Conservation (phyloP, 2,797 vertebrate species). For the Darevskia mixta region DNA sequence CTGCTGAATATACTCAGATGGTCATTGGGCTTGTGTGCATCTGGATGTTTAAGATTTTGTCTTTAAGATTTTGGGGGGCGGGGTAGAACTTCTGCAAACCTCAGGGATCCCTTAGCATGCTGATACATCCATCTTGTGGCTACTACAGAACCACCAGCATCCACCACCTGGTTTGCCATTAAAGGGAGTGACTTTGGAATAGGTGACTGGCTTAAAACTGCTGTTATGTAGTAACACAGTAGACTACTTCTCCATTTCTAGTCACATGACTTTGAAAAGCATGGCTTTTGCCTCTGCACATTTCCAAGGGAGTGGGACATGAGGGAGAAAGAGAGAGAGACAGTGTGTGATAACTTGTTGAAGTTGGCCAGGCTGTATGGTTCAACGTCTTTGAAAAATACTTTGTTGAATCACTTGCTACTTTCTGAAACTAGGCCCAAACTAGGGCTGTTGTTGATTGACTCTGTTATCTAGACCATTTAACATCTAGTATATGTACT, state of each 20-base stretch:
- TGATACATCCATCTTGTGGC: background rate
- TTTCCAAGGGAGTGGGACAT: background rate
- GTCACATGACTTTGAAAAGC: background rate
- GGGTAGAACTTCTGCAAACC: background rate
- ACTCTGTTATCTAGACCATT: slow-evolving; percentile 4
- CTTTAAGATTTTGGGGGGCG: background rate
- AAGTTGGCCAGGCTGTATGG: background rate
- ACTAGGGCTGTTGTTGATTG: background rate
- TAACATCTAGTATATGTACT: slow-evolving; percentile 5
- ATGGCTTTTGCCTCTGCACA: background rate
- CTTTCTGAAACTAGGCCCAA: background rate
- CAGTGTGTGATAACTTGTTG: background rate
- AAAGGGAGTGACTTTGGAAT: background rate
- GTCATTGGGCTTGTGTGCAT: background rate
- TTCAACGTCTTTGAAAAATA: background rate
- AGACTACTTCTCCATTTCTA: background rate
- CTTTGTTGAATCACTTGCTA: background rate
- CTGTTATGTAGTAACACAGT: background rate
- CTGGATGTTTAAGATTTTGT: no score
- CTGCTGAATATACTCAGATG: background rate
- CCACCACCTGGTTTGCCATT: background rate
- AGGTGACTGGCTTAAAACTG: background rate
- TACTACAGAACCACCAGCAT: background rate
- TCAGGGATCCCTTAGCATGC: background rate
- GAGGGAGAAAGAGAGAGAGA: no score